Percentiles rank a stretch among this genome's conserved stretches.
These are phyloP conservation scores for Excalfactoria chinensis DNA, from an alignment of 2,113 vertebrate genomes.

Conservation along the genomic window DNA sequence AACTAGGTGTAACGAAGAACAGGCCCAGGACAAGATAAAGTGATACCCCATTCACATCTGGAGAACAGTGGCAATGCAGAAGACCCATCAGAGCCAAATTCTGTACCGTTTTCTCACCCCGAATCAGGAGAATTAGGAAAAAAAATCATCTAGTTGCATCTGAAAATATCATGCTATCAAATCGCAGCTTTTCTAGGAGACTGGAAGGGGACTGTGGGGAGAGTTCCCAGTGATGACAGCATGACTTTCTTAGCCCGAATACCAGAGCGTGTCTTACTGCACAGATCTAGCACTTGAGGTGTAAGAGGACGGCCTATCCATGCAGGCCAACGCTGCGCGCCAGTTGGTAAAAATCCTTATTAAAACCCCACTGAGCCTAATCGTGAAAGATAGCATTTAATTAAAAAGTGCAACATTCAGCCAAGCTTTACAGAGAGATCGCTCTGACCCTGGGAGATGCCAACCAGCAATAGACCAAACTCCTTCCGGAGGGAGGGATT, in stretches of 20 bases:
- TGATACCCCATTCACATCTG: fast-evolving
- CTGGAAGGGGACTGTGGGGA: not conserved
- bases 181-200: not conserved
- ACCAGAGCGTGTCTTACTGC: not conserved
- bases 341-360: slow-evolving; percentile 71
- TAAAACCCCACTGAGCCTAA: slow-evolving; percentile 55
- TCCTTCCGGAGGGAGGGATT: slow-evolving; percentile 42
- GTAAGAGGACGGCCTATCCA: not conserved
- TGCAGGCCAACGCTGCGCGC: not conserved
- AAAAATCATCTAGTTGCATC: fast-evolving
- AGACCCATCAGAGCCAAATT: fast-evolving
- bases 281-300: not conserved
- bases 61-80: fast-evolving
- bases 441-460: slow-evolving; percentile 52
- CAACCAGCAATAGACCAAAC: not conserved
- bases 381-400: slow-evolving; percentile 68
- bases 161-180: fast-evolving
- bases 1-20: not conserved
- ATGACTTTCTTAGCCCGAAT: not conserved
- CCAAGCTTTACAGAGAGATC: slow-evolving; percentile 44
- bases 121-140: not conserved
- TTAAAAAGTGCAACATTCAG: slow-evolving; percentile 60
- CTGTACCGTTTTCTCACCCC: not conserved
- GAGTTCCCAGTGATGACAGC: fast-evolving
- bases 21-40: fast-evolving